These are phyloP conservation scores for Amblyjoppa fuscipennis DNA, from an alignment of 2,888 invertebrate genomes.

Conservation along the genomic window DNA sequence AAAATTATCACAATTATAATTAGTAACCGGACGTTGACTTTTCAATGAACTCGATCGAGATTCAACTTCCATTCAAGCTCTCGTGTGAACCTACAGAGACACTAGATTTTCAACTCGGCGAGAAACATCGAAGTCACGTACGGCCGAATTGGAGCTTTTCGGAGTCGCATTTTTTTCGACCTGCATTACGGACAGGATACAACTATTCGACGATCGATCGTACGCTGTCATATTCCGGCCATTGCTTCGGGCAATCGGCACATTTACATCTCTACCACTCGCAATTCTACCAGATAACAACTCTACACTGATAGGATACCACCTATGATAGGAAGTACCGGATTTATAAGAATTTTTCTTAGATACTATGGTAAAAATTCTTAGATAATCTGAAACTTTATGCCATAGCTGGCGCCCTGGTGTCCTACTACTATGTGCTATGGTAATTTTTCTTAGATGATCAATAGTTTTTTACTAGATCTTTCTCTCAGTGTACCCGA, in stretches of 20 bases:
- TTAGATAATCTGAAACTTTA: too few species aligned
- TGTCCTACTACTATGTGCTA: too few species aligned
- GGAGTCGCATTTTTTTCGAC: conserved; percentile 6
- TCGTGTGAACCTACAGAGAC: background rate
- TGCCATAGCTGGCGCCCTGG: too few species aligned
- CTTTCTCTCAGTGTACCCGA: too few species aligned
- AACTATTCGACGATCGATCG: conserved; percentile 25
- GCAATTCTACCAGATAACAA: too few species aligned
- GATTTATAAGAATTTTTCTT: too few species aligned
- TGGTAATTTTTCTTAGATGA: too few species aligned
- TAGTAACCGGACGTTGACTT: background rate
- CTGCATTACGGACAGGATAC: background rate
- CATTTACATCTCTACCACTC: too few species aligned
- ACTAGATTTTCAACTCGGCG: conserved; percentile 2
- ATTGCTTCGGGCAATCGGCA: background rate
- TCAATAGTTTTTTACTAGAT: too few species aligned
- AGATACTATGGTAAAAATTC: too few species aligned
- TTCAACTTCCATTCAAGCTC: conserved; percentile 9
- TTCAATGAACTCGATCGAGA: conserved; percentile 11
- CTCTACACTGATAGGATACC: too few species aligned
- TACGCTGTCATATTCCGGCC: conserved; percentile 12
- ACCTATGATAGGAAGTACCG: too few species aligned
- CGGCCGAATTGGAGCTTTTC: background rate
- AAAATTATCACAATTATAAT: conserved; percentile 23
- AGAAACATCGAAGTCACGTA: conserved; percentile 26